Evolutionary conservation across 2,888 invertebrate genomes (phyloP).

Genomic region (Drosophila birchii): DNA sequence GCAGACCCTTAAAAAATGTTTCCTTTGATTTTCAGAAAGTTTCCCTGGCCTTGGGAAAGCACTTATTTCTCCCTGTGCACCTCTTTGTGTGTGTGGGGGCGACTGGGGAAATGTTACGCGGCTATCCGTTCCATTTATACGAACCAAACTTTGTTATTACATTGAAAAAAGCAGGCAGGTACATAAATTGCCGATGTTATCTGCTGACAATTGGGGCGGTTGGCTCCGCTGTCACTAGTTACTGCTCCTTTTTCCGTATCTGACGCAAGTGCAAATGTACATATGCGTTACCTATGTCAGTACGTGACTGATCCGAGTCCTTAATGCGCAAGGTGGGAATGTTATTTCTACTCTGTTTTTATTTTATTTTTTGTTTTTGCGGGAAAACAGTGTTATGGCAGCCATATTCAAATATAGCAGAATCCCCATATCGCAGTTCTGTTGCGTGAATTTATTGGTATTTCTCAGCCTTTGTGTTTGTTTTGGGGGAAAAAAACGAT

Average conservation of each 20-base stretch:
- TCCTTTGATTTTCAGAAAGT: neutral
- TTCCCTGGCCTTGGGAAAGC: neutral
- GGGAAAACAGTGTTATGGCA: slow-evolving; percentile 30
- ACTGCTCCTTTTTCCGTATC: slow-evolving; percentile 22
- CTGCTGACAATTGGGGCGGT: slow-evolving; percentile 40
- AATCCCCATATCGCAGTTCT: slow-evolving; percentile 21
- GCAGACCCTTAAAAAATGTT: neutral
- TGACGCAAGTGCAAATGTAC: slow-evolving; percentile 42
- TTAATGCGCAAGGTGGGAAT: slow-evolving; percentile 28
- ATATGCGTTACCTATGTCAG: slow-evolving; percentile 40
- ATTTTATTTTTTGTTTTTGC: neutral
- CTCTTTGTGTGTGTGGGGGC: slow-evolving; percentile 10
- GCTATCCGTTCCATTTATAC: slow-evolving; percentile 53
- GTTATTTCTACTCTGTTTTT: neutral
- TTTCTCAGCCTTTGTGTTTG: slow-evolving; percentile 20
- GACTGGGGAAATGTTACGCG: slow-evolving; percentile 55
- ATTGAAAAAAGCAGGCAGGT: slow-evolving; percentile 57
- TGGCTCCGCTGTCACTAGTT: slow-evolving; percentile 39
- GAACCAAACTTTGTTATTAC: slow-evolving; percentile 67
- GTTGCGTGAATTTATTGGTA: slow-evolving; percentile 40
- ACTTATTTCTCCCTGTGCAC: slow-evolving; percentile 35
- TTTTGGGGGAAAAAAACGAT: slow-evolving; percentile 24
- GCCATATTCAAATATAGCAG: slow-evolving; percentile 40
- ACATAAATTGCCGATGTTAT: slow-evolving; percentile 58
- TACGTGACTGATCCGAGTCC: slow-evolving; percentile 40